Evolutionary conservation across 2,888 invertebrate species (phyloP), one percentile per base, ranked within the genome.

Genomic region (Polyommatus icarus): DNA sequence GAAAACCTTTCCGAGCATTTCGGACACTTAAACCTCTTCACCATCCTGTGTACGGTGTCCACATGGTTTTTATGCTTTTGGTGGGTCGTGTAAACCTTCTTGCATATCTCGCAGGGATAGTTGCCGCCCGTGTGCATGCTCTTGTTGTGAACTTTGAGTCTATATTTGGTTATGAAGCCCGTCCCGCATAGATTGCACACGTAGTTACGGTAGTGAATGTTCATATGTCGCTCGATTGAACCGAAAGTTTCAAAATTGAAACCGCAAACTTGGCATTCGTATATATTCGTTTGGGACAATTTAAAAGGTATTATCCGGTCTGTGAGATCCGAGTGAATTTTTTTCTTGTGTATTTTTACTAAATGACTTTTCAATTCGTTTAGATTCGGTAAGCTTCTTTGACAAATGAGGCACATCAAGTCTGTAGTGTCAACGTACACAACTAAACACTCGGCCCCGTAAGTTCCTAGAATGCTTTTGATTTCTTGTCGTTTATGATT

Each of bases 211-310:
- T 86, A 93, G 79, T 93, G 93, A 0, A 88, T 87, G 6, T 93
- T 93, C 93, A 93, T 93, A 79, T 93, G 93, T 0, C 91, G 78
- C 50, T 93, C 93, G 1, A 92, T 90, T 0, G 93, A 88, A 0
- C 92, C 92, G 76, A 92, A 93, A 0, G 92, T 92, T 78, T 92
- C 92, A 59, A 90, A 93, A 10, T 81, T 87, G 24, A 89, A 89
- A 0, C 88, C 89, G 8, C 93, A 93, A 0, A 90, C 80, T 80
- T 90, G 90, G 59, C 93, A 93, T 10, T 90, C 88, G 8, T 84
- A 89, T 0, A 87, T 83, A 5, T 86, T 87, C 0, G 82, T 82
- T 0, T 83, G 80, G 0, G 86, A 83, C 7, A 93, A 75, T 76
- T 90, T 90, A 76, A 88, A 93, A 0, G 93, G 93, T 73, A 93